Evolutionary conservation across 1,140 invertebrate species (phyloP), one percentile per base, ranked within the genome.

Genomic region (Coptotermes formosanus): DNA sequence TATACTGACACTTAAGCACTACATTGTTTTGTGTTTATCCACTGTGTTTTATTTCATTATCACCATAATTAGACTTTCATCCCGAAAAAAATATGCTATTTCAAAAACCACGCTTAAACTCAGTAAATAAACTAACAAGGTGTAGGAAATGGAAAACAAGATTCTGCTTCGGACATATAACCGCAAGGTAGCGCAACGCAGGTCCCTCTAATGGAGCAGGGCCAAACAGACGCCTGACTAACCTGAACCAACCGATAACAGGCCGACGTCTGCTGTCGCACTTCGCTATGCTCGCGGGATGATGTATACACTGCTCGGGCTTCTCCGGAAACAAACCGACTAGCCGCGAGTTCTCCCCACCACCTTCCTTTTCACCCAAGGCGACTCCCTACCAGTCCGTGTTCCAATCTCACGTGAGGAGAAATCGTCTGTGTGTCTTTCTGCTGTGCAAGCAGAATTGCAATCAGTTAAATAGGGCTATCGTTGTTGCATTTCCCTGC

Each of bases 221-320:
- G n/a, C 25, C 64, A 75, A 75, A 14, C 64, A 12, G 64, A 75
- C 64, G 9, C 64, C 25, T 30, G 64, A 75, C 64, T 75, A 30
- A 75, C 64, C 64, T 75, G 64, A 75, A n/a, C n/a, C 64, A 75
- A 75, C 25, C 64, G n/a, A 75, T 75, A 75, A 25, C 64, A 75
- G 64, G 64, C 64, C 25, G 64, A 30, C 64, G 64, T 75, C 64
- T 75, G 64, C n/a, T 75, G 64, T 9, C n/a, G 64, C n/a, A 30
- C 19, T 25, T 30, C 64, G 64, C 64, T n/a, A 75, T 75, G 25
- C n/a, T 75, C 64, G 9, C 7, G n/a, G n/a, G n/a, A 75, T 30
- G 64, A 30, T 30, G 64, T n/a, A 75, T 38, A 38, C 14, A 25
- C 16, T 75, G 64, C n/a, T 75, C 64, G 64, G 25, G 25, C 16